Percentiles rank a stretch among this genome's conserved stretches.
Conservation (phyloP, 2,888 invertebrate species). For the Drosophila longiperda region DNA sequence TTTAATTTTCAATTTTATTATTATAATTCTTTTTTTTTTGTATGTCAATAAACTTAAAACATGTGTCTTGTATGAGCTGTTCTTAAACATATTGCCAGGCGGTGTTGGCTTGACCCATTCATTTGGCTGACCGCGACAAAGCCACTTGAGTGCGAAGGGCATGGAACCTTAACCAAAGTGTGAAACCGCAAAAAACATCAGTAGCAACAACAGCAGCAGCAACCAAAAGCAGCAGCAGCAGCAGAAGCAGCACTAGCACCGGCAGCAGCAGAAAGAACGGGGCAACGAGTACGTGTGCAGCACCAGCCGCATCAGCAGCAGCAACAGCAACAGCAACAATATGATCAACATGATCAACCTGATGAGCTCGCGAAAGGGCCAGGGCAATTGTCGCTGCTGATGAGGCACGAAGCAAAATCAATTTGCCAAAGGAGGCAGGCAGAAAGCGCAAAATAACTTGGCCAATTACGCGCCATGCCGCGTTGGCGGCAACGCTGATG, state of each 20-base stretch:
- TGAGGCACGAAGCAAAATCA: conserved; percentile 78
- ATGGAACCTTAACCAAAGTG: conserved; percentile 83
- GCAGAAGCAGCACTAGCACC: conserved; percentile 17
- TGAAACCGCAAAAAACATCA: conserved; percentile 85
- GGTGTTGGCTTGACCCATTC: conserved; percentile 55
- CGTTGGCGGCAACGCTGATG: conserved; percentile 27
- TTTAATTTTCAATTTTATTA: background rate
- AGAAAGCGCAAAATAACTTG: conserved; percentile 73
- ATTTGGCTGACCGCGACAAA: conserved; percentile 41
- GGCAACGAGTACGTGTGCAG: conserved; percentile 3
- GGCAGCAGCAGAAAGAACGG: conserved; percentile 14
- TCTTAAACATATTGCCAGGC: conserved; percentile 11
- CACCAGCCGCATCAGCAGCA: conserved; percentile 13
- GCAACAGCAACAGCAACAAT: background rate
- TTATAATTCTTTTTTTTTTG: background rate
- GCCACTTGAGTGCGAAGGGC: conserved; percentile 64
- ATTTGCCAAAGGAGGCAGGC: conserved; percentile 65
- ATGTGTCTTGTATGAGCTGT: conserved; percentile 14
- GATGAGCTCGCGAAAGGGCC: conserved; percentile 38
- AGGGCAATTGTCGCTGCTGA: conserved; percentile 76
- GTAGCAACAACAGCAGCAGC: conserved; percentile 73
- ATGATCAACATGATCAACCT: conserved; percentile 48
- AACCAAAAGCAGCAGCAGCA: conserved; percentile 12
- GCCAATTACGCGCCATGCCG: conserved; percentile 60
- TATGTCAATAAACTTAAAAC: conserved; percentile 45